Evolutionary conservation across 1,140 invertebrate species (phyloP), one percentile per base, ranked within the genome.

Genomic region (Lepidurus arcticus): DNA sequence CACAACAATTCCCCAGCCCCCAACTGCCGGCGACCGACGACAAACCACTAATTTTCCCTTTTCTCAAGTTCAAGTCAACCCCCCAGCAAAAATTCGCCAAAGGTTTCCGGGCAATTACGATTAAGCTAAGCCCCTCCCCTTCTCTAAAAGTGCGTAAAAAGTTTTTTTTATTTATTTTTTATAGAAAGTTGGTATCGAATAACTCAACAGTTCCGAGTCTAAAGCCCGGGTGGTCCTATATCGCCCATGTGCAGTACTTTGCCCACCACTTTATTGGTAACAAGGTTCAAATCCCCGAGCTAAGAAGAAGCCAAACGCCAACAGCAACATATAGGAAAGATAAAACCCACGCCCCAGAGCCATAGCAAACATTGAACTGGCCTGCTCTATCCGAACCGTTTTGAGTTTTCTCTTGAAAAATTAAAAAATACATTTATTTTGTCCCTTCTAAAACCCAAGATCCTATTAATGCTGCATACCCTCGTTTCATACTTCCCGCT

Each of bases 201-300:
- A 65, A 21, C 53, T 65, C 16, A 6, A 21, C 53, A 65, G 16
- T 65, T 65, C 16, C 53, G 21, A 16, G 53, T 7, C 53, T 21
- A 9, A 65, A 21, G 5, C 16, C 53, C 53, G 53, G 53, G 53
- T 65, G 53, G 53, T 65, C 53, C 13, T 7, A 4, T 13, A 65
- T 65, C 53, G 53, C 13, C 53, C 53, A 65, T 65, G 53, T 65
- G 53, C 53, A 65, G 53, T 65, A 65, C 53, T 65, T 65, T 65
- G 53, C 53, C 53, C 53, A 65, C 53, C 53, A 65, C 53, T 65
- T 65, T 65, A 65, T 65, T 65, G n/a, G 53, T 65, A 65, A 65
- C 53, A 65, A 65, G 53, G 53, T 65, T 65, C 53, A 65, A 65
- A 65, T 65, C 53, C 53, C 21, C 53, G 53, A 65, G 53, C 53